Evolutionary conservation across 2,797 vertebrate genomes (phyloP).

Genomic region (Octomys mimax): DNA sequence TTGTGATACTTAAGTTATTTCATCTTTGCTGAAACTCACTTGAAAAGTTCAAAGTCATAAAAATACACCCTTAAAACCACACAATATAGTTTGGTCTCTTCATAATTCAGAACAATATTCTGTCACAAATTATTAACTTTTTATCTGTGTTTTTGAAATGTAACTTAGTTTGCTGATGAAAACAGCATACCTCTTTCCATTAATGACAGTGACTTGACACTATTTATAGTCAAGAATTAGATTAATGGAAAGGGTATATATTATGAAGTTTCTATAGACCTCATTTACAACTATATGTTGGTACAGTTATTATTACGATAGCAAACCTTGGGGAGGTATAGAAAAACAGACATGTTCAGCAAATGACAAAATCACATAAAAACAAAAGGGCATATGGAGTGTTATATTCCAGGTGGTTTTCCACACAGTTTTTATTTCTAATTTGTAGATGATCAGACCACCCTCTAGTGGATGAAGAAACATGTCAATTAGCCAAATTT

Average conservation of each 20-base stretch:
- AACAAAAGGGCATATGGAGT: not conserved
- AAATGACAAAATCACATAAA: not conserved
- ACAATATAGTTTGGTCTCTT: slow-evolving; percentile 37
- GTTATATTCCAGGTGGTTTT: slow-evolving; percentile 59
- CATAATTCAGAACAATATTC: slow-evolving; percentile 33
- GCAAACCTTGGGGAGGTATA: not conserved
- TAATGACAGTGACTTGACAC: slow-evolving; percentile 6
- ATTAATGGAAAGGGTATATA: slow-evolving; percentile 15
- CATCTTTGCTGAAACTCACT: slow-evolving; percentile 13
- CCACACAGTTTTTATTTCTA: slow-evolving; percentile 49
- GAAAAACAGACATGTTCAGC: not conserved
- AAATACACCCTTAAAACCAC: slow-evolving; percentile 53
- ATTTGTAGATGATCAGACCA: slow-evolving; percentile 83
- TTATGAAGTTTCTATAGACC: not conserved
- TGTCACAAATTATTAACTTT: slow-evolving; percentile 51
- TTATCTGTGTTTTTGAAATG: slow-evolving; percentile 62
- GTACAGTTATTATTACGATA: not conserved
- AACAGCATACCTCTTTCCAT: not conserved
- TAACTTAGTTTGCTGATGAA: not conserved
- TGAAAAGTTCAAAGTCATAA: slow-evolving; percentile 43
- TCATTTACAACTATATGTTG: not conserved
- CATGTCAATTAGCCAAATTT: slow-evolving; percentile 70
- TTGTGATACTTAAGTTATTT: not conserved
- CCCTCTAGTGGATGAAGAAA: slow-evolving; percentile 87
- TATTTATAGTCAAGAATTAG: slow-evolving; percentile 26